These are phyloP conservation scores for Lasius fuliginosus DNA, from an alignment of 2,888 invertebrate species.

Conservation along the genomic window DNA sequence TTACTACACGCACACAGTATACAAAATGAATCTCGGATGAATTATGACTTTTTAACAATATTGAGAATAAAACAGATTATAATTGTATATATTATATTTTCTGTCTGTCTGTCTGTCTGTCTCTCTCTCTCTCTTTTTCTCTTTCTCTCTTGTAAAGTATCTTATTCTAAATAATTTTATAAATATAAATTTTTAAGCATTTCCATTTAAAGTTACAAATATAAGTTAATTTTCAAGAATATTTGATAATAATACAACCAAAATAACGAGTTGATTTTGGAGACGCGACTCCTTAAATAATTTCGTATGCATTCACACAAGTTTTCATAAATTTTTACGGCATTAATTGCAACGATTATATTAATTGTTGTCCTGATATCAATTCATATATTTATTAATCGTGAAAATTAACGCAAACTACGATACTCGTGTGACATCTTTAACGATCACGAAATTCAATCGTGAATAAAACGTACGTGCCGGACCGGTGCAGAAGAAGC, in stretches of 20 bases:
- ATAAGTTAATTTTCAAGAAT: neutral
- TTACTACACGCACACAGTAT: no score
- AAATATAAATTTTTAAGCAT: neutral
- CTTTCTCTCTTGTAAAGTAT: neutral
- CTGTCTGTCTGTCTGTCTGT: neutral
- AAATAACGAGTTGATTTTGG: neutral
- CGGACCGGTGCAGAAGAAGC: constrained; percentile 61
- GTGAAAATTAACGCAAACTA: constrained; percentile 31
- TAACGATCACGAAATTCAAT: constrained; percentile 75
- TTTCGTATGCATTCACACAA: neutral
- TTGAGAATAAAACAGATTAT: neutral
- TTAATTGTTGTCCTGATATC: neutral
- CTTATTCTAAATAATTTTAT: neutral
- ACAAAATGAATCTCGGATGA: neutral
- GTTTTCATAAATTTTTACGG: neutral
- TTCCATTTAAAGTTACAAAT: neutral
- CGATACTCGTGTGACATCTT: constrained; percentile 74
- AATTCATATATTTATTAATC: neutral
- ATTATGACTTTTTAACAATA: neutral
- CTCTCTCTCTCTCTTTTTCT: neutral
- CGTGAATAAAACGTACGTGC: constrained; percentile 42
- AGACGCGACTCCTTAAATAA: neutral
- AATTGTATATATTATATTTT: neutral
- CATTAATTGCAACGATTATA: neutral
- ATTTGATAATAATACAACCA: neutral